Conservation (phyloP, 2,113 vertebrate species). For the Tursiops truncatus region DNA sequence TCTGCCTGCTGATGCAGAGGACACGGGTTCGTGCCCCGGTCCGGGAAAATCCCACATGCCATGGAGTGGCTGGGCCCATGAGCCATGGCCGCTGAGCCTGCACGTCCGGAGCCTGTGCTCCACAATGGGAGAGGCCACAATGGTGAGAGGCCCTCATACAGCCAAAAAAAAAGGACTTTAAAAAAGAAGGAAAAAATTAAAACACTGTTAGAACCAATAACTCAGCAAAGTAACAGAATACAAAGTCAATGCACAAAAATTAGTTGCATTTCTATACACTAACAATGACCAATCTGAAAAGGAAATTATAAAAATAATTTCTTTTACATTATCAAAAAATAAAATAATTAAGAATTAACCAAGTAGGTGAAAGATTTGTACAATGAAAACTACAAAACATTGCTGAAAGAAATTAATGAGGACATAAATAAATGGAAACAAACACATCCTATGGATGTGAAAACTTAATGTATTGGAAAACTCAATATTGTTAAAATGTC, state of each 20-base stretch:
- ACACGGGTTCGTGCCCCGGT: too few species aligned
- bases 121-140: too few species aligned
- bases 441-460: not conserved
- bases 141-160: too few species aligned
- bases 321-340: not conserved
- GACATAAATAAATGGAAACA: not conserved
- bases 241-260: not conserved
- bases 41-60: too few species aligned
- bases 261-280: not conserved
- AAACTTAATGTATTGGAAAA: not conserved
- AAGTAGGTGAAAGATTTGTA: not conserved
- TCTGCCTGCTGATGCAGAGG: too few species aligned
- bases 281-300: not conserved
- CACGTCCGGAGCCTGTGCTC: too few species aligned
- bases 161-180: not conserved
- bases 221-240: not conserved
- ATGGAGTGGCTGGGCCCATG: too few species aligned
- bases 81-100: too few species aligned
- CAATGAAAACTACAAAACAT: not conserved
- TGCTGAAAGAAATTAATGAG: not conserved
- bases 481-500: not conserved
- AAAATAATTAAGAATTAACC: not conserved
- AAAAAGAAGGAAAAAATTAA: not conserved
- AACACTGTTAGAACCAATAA: not conserved
- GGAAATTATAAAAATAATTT: not conserved